Base-by-base conservation (phyloP, 2,113 vertebrate species). In the Colossoma macropomum region DNA sequence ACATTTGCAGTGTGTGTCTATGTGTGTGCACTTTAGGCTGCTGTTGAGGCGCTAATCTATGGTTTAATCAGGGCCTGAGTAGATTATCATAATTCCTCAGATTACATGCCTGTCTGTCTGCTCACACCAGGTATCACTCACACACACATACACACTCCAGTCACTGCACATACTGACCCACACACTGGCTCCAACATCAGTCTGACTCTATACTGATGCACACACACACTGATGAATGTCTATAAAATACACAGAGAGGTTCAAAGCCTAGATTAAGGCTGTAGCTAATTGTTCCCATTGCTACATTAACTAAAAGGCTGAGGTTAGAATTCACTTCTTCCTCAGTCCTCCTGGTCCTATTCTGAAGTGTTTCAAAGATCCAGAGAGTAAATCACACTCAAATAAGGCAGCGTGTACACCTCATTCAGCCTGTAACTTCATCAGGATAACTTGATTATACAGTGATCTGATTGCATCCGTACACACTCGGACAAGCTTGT, bases 1-100 rank as follows among this genome's bases (percentile, higher is more conserved):
- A 79, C 68, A 74, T 80, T 85, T 17, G 28, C 30, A 25, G 25
- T 16, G 13, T 54, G 32, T 45, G 48, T 81, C 75, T 80, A 70
- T 25, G 77, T 63, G 69, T 78, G 59, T 85, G 56, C 41, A 34
- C 16, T 13, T 23, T 48, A 45, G 66, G 5, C 41, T 50, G n/a
- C 30, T 75, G 11, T 25, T 2, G 7, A 12, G 38, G n/a, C 32
- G 13, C 19, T 11, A 28, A 41, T 23, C 48, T 62, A 41, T 56
- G 68, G 27, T 69, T 69, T 69, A 32, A 34, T 66, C 63, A 30
- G 63, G 28, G 12, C 3, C 27, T 30, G 12, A 34, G 32, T 69
- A 69, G 66, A 69, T 69, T 34, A 34, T 69, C 9, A 16, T 62
- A 62, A 62, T 62, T 62, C 59, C 59, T 62, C 59, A 62, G 59